phyloP scores from a whole-genome alignment of 2,888 invertebrate species.

The Drosophila merina region DNA sequence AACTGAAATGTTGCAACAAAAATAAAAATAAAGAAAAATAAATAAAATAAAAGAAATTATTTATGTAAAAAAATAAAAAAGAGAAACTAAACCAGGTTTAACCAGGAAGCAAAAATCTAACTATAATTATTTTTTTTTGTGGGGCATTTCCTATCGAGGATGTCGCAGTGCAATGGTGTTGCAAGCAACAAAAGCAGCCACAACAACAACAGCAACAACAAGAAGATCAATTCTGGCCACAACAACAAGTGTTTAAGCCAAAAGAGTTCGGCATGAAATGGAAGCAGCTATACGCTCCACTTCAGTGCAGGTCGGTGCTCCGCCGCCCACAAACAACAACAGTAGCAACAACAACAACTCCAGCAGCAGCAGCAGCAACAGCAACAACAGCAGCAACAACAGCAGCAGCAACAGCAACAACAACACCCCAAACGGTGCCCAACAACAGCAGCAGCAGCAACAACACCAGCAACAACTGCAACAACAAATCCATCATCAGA shows the following conservation, averaged over 20 bases:
- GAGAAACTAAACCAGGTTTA: conserved; percentile 3
- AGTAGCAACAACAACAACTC: conserved; percentile 66
- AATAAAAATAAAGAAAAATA: conserved; percentile 6
- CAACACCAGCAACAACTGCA: conserved; percentile 56
- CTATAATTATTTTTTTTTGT: conserved; percentile 21
- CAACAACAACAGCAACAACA: conserved; percentile 39
- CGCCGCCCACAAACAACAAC: conserved; percentile 82
- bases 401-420: conserved; percentile 53
- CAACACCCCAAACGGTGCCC: conserved; percentile 51
- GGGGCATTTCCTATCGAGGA: conserved; percentile 40
- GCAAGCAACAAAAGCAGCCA: conserved; percentile 40
- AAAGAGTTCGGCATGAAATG: conserved; percentile 85
- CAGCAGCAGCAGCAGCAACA: conserved; percentile 56
- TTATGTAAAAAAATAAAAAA: conserved; percentile 6
- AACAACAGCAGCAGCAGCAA: conserved; percentile 53
- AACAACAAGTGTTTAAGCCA: conserved; percentile 78
- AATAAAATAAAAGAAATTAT: conserved; percentile 5
- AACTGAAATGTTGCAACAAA: conserved; percentile 9
- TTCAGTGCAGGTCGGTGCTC: conserved; percentile 85
- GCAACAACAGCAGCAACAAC: conserved; percentile 41
- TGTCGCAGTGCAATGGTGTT: conserved; percentile 73
- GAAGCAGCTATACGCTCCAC: conserved; percentile 85
- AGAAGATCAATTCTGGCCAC: conserved; percentile 62
- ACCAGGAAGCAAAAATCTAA: conserved; percentile 28
- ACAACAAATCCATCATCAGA: conserved; percentile 63